These are phyloP conservation scores for Conopomorpha cramerella DNA, from an alignment of 1,140 invertebrate genomes.

Conservation along the genomic window DNA sequence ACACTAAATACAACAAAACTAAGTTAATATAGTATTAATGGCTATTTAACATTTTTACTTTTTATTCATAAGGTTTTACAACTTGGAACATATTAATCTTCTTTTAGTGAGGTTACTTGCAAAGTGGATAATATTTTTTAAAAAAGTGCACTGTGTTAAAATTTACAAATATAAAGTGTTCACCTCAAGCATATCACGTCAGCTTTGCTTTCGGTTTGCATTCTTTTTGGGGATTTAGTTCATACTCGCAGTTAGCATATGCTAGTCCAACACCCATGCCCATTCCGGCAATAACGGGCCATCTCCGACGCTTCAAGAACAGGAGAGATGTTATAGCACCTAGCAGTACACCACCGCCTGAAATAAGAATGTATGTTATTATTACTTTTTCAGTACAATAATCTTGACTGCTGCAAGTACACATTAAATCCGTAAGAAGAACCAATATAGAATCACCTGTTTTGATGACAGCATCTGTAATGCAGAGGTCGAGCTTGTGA, in stretches of 20 bases:
- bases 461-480: constrained; percentile 66
- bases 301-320: constrained; percentile 69
- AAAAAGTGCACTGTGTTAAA: too few relatives aligned
- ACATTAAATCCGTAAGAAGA: constrained; percentile 3
- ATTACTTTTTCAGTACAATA: too few relatives aligned
- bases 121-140: too few relatives aligned
- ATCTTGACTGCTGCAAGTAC: too few relatives aligned
- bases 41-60: too few relatives aligned
- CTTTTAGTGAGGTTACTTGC: too few relatives aligned
- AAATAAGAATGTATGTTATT: constrained; percentile 29
- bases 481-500: constrained; percentile 64
- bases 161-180: too few relatives aligned
- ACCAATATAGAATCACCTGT: constrained; percentile 50
- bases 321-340: constrained; percentile 72
- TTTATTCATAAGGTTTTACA: too few relatives aligned
- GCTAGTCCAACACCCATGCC: constrained; percentile 78
- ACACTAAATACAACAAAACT: too few relatives aligned
- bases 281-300: constrained; percentile 72
- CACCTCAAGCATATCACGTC: constrained; percentile 14
- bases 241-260: constrained; percentile 75
- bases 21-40: too few relatives aligned
- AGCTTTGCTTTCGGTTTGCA: constrained; percentile 13
- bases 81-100: too few relatives aligned
- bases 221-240: constrained; percentile 38
- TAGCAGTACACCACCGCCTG: constrained; percentile 70